Percentiles rank a stretch among this genome's conserved stretches.
These are phyloP conservation scores for Trichonephila inaurata DNA, from an alignment of 1,140 invertebrate species.

Conservation along the genomic window DNA sequence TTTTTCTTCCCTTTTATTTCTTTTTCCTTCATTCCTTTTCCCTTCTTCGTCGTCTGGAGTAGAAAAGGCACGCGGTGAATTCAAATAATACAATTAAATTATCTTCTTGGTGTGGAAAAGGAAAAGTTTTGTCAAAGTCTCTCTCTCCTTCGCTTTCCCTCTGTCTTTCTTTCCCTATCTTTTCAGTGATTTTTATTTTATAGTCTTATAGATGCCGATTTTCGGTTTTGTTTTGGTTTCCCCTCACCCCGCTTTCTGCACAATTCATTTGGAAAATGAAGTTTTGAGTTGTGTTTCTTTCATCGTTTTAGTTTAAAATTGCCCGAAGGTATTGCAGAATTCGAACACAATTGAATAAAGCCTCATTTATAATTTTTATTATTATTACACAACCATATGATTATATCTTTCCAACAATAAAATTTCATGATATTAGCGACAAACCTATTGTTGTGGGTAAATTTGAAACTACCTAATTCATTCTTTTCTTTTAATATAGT, in stretches of 20 bases:
- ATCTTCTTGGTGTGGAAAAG: slow-evolving; percentile 12
- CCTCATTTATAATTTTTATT: not conserved
- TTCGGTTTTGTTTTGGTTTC: slow-evolving; percentile 26
- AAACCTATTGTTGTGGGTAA: not conserved
- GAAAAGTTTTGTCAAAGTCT: slow-evolving; percentile 55
- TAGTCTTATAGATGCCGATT: not conserved
- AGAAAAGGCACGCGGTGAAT: slow-evolving; percentile 60
- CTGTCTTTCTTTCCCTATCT: not conserved
- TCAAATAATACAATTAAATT: slow-evolving; percentile 76
- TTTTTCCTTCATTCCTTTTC: not conserved
- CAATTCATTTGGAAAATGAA: not conserved
- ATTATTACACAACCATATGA: not conserved
- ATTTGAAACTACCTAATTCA: not conserved
- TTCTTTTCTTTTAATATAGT: not conserved
- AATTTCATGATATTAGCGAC: not conserved
- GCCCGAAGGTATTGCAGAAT: not conserved
- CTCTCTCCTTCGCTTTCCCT: not conserved
- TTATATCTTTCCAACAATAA: slow-evolving; percentile 3
- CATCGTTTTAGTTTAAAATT: not conserved
- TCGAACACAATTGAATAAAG: not conserved
- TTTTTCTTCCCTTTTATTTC: not conserved
- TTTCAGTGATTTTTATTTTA: not conserved
- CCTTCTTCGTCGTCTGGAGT: not conserved
- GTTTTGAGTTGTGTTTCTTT: not conserved
- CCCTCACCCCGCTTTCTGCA: not conserved